phyloP scores from a whole-genome alignment of 2,888 invertebrate genomes.

The Isoperla grammatica region DNA sequence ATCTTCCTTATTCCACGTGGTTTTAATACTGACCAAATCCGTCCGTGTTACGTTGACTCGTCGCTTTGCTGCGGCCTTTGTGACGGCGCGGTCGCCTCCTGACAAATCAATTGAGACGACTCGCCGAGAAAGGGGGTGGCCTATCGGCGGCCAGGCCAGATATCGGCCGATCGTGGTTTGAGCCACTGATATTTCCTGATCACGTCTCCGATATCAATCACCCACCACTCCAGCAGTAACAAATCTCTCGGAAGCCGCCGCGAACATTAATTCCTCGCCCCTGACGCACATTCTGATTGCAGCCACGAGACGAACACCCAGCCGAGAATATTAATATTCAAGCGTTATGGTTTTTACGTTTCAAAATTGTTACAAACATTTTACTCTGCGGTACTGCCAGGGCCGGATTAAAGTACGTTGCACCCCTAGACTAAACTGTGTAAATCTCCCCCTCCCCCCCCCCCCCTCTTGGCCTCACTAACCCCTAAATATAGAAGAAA shows the following conservation, averaged over 20 bases:
- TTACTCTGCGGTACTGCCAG: too few relatives aligned
- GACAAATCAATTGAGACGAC: constrained; percentile 13
- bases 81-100: background rate
- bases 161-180: constrained; percentile 7
- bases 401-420: too few relatives aligned
- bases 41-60: too few relatives aligned
- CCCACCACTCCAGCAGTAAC: constrained; percentile 3
- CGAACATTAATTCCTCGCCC: constrained; percentile 11
- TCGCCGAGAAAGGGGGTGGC: background rate
- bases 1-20: too few relatives aligned
- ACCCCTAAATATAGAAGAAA: too few relatives aligned
- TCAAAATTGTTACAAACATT: too few relatives aligned
- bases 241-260: constrained; percentile 3
- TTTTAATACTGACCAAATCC: too few relatives aligned
- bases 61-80: too few relatives aligned
- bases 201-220: constrained; percentile 25
- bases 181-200: constrained; percentile 20
- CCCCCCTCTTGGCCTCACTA: too few relatives aligned
- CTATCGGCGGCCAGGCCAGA: background rate
- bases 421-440: too few relatives aligned
- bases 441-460: too few relatives aligned
- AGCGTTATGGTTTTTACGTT: background rate
- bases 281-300: background rate
- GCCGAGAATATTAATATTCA: background rate
- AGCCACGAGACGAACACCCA: background rate